Evolutionary conservation across 2,797 vertebrate species (phyloP).

Genomic region (Phalanger gymnotis): DNA sequence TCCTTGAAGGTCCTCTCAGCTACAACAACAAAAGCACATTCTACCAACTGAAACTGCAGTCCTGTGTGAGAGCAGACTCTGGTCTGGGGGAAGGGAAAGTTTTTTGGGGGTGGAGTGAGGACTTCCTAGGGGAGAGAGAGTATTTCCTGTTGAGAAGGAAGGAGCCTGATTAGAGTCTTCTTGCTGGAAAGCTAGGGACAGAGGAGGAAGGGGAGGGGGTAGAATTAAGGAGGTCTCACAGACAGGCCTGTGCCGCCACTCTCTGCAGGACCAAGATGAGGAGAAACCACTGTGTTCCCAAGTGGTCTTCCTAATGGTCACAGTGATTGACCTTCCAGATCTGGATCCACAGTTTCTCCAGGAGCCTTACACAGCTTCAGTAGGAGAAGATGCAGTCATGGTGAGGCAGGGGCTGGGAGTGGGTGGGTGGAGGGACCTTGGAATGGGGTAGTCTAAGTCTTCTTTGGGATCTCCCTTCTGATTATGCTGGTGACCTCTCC

Average conservation of each 20-base stretch:
- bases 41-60: slow-evolving; percentile 90
- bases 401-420: slow-evolving; percentile 79
- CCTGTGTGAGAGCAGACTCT: slow-evolving; percentile 85
- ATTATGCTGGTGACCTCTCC: neutral
- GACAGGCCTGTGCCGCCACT: neutral
- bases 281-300: neutral
- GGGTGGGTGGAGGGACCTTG: fast-evolving
- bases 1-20: slow-evolving; percentile 84
- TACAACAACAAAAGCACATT: slow-evolving; percentile 87
- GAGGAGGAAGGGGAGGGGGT: neutral
- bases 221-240: neutral
- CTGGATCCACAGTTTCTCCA: slow-evolving; percentile 89
- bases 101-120: neutral
- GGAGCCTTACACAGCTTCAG: slow-evolving; percentile 80
- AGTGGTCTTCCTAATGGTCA: slow-evolving; percentile 84
- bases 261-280: fast-evolving
- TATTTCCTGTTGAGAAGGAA: neutral
- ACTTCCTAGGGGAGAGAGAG: neutral
- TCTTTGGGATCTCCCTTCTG: neutral
- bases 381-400: slow-evolving; percentile 84
- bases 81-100: fast-evolving
- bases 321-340: slow-evolving; percentile 88
- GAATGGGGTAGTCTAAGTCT: neutral
- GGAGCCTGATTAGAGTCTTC: neutral
- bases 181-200: neutral